These are phyloP conservation scores for Trissolcus japonicus DNA, from an alignment of 2,888 invertebrate genomes.

Conservation along the genomic window DNA sequence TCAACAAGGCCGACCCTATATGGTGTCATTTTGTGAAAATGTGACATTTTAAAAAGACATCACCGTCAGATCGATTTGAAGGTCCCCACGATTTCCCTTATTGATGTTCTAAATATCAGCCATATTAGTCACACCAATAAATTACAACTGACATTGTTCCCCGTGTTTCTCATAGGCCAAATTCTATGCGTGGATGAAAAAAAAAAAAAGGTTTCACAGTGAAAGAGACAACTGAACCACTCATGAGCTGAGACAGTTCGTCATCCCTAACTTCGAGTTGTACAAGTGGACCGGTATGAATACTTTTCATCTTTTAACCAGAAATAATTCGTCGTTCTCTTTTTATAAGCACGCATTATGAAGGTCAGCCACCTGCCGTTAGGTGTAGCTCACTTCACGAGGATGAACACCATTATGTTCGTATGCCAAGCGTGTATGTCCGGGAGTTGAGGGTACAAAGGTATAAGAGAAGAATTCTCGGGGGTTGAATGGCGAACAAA, in stretches of 20 bases:
- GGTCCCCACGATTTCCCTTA: no score
- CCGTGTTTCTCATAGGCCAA: slow-evolving; percentile 21
- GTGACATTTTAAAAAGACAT: no score
- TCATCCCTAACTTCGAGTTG: slow-evolving; percentile 16
- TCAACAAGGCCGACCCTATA: no score
- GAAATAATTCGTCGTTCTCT: slow-evolving; percentile 37
- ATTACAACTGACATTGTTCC: slow-evolving; percentile 58
- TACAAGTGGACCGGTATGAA: slow-evolving; percentile 39
- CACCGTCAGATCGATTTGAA: no score
- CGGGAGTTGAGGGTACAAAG: slow-evolving; percentile 50
- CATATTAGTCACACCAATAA: slow-evolving; percentile 59
- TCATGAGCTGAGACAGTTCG: slow-evolving; percentile 16
- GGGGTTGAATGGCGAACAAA: slow-evolving; percentile 67
- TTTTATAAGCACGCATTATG: slow-evolving; percentile 68
- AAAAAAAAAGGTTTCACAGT: not conserved
- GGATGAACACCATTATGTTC: slow-evolving; percentile 74
- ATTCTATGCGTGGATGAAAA: not conserved
- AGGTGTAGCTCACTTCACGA: slow-evolving; percentile 73
- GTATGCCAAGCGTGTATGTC: slow-evolving; percentile 61
- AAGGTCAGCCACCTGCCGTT: slow-evolving; percentile 76
- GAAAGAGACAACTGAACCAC: not conserved
- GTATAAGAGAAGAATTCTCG: slow-evolving; percentile 49
- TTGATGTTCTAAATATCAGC: slow-evolving; percentile 39
- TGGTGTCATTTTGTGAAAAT: no score
- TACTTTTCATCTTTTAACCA: slow-evolving; percentile 15